These are phyloP conservation scores for Porites australiensis DNA, from an alignment of 64 coral and sea anemone species.

Conservation along the genomic window DNA sequence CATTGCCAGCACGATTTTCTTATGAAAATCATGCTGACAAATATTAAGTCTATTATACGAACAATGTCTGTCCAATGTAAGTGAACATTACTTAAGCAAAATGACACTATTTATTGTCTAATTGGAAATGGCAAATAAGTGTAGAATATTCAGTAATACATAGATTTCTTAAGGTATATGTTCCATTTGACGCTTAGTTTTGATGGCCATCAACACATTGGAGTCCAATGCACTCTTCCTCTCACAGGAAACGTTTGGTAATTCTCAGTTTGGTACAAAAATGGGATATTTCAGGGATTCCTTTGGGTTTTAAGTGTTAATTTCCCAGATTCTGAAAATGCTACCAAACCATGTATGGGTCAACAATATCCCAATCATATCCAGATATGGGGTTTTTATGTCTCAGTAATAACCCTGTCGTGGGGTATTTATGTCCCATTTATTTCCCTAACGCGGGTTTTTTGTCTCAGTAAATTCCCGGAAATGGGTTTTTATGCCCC, in stretches of 20 bases:
- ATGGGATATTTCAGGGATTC: slow-evolving; percentile 4
- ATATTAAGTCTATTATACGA: too few relatives aligned
- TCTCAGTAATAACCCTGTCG: slow-evolving; percentile 3
- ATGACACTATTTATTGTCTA: too few relatives aligned
- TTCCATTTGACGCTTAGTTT: slow-evolving; percentile 32
- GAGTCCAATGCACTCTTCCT: slow-evolving; percentile 22
- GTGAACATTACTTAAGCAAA: too few relatives aligned
- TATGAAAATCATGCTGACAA: too few relatives aligned
- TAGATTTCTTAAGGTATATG: not conserved
- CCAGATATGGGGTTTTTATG: not conserved
- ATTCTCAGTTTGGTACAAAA: slow-evolving; percentile 14
- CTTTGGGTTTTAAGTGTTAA: slow-evolving; percentile 22
- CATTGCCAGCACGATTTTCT: too few relatives aligned
- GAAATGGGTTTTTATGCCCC: not conserved
- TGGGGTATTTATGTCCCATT: slow-evolving; percentile 29
- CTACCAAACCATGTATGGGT: slow-evolving; percentile 42
- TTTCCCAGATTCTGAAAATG: slow-evolving; percentile 51
- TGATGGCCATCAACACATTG: slow-evolving; percentile 32
- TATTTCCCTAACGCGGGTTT: not conserved
- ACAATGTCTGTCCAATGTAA: too few relatives aligned
- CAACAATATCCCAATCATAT: slow-evolving; percentile 39
- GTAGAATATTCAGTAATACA: too few relatives aligned
- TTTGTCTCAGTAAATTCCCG: slow-evolving; percentile 7
- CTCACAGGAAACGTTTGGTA: not conserved
- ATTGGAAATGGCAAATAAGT: too few relatives aligned